Evolutionary conservation across 2,113 vertebrate genomes (phyloP).

Genomic region (Bufo gargarizans): DNA sequence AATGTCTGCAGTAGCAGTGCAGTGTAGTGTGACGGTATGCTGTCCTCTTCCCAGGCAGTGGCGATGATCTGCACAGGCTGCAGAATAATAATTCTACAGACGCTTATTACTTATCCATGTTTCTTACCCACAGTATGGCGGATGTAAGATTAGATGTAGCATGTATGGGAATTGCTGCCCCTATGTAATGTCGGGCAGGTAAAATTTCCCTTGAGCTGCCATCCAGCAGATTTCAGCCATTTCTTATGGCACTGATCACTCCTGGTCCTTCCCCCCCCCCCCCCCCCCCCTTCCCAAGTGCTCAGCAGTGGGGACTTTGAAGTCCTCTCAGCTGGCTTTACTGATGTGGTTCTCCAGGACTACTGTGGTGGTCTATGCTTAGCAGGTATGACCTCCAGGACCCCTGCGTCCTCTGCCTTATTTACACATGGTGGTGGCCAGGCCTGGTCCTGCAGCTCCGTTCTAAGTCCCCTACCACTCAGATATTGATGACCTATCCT

Average conservation of each 20-base stretch:
- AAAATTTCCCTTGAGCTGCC: no score
- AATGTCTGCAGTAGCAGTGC: neutral
- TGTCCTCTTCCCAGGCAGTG: neutral
- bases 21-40: neutral
- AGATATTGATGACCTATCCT: no score
- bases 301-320: neutral
- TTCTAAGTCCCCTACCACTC: neutral
- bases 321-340: neutral
- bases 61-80: neutral
- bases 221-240: neutral
- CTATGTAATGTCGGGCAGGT: neutral
- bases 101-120: no score
- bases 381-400: neutral
- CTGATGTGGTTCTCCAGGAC: neutral
- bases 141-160: no score
- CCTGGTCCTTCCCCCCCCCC: no score
- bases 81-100: neutral
- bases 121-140: neutral
- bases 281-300: no score
- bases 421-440: no score
- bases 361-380: no score
- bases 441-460: no score
- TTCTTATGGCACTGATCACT: no score
- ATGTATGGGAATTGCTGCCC: no score
- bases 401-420: no score